Evolutionary conservation across 2,888 invertebrate genomes (phyloP).

Genomic region (Agrochola circellaris): DNA sequence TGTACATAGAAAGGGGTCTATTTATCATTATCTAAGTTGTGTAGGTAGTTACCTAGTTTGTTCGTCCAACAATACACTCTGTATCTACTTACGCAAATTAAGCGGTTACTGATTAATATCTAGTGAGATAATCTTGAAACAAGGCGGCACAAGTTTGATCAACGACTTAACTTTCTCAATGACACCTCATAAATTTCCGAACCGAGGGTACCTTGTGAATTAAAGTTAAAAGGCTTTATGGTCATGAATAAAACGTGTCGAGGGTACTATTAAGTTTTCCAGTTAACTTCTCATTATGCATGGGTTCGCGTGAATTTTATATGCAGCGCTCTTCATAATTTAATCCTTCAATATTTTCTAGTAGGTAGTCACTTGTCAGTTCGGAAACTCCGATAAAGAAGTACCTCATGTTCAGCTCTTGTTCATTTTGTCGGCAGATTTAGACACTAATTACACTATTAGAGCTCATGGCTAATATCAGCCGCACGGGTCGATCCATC

Average conservation of each 20-base stretch:
- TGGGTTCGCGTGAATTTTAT: slow-evolving; percentile 61
- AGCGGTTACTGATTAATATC: slow-evolving; percentile 74
- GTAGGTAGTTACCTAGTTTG: slow-evolving; percentile 49
- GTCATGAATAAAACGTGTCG: slow-evolving; percentile 81
- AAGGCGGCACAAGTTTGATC: slow-evolving; percentile 77
- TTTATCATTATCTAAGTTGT: slow-evolving; percentile 58
- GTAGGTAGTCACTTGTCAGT: not conserved
- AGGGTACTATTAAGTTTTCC: slow-evolving; percentile 78
- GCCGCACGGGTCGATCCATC: no score
- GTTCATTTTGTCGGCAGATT: not conserved
- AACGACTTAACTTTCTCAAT: slow-evolving; percentile 81
- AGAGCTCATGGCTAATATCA: no score
- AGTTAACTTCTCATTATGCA: slow-evolving; percentile 80
- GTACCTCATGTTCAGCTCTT: not conserved
- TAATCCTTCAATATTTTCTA: slow-evolving; percentile 45
- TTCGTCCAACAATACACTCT: slow-evolving; percentile 62
- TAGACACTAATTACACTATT: not conserved
- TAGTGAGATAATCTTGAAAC: slow-evolving; percentile 75
- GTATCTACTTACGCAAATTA: slow-evolving; percentile 73
- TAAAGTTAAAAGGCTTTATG: slow-evolving; percentile 79
- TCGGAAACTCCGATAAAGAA: not conserved
- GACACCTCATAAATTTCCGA: slow-evolving; percentile 82
- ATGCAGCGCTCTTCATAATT: slow-evolving; percentile 60
- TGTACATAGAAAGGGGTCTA: slow-evolving; percentile 48
- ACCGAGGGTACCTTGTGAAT: slow-evolving; percentile 74